Evolutionary conservation across 2,888 invertebrate genomes (phyloP), one percentile per base, ranked within the genome.

Genomic region (Cataglyphis altisquamis): DNA sequence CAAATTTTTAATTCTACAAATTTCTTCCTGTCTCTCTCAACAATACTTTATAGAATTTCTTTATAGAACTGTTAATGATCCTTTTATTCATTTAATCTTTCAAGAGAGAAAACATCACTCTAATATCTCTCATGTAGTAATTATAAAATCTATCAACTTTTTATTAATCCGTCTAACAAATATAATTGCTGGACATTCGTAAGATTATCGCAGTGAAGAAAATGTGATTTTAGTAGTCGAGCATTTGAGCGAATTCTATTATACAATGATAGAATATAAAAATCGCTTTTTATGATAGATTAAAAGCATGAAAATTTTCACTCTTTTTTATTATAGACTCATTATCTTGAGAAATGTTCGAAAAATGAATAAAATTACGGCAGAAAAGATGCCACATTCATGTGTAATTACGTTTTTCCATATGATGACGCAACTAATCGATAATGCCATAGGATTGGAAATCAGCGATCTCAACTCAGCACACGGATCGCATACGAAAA

Each of bases 401-500:
- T 57, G 29, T n/a, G 21, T 78, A 60, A 78, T 21, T 78, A 32
- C 10, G 32, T 60, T 70, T 60, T 70, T 32, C 48, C n/a, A 15
- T 57, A 21, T 39, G 68, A 52, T 12, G 57, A 70, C 18, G 41
- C 32, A n/a, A 25, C 32, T 70, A 60, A 78, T 57, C 78, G 72
- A 78, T 78, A 70, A 67, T 52, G 18, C 39, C 10, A 60, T 21
- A 18, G 60, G 78, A 70, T 78, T 78, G 72, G 45, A 78, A 78
- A 78, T 78, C 57, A 41, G 21, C 32, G 72, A 70, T 78, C 45
- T 70, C 72, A 29, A 29, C 41, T 8, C 70, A 32, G 39, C 67
- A 18, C 66, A 70, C 55, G 57, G 3, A 77, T 70, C 45, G 72
- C 72, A 78, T 72, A 78, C 72, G 70, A 57, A 68, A 77, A 77